Conservation (phyloP, 2,113 vertebrate species). For the Bufo gargarizans region DNA sequence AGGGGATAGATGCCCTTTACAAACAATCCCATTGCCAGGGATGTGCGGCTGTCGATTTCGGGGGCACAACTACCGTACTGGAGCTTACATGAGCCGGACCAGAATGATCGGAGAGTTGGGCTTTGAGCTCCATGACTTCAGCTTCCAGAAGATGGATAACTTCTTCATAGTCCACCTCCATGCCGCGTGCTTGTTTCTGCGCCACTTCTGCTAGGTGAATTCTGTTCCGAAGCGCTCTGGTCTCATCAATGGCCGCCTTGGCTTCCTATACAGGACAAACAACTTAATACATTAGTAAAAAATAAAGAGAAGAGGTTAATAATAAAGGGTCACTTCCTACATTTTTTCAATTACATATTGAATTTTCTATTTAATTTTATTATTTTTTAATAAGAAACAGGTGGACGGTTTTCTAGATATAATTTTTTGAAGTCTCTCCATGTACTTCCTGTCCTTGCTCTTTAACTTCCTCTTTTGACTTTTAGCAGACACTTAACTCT, state of each 20-base stretch:
- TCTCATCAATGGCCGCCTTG: constrained; percentile 82
- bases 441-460: too few species aligned
- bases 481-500: too few species aligned
- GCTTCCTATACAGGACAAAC: constrained; percentile 74
- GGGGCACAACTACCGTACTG: constrained; percentile 56
- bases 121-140: constrained; percentile 90
- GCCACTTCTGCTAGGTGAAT: constrained; percentile 88
- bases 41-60: neutral
- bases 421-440: too few species aligned
- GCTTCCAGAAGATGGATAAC: constrained; percentile 90
- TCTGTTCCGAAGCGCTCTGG: constrained; percentile 75
- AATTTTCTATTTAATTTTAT: too few species aligned
- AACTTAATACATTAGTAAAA: neutral
- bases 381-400: too few species aligned
- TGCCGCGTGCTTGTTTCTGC: constrained; percentile 82
- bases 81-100: constrained; percentile 78
- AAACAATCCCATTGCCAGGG: neutral
- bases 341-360: too few species aligned
- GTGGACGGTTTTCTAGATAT: too few species aligned
- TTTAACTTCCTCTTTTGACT: too few species aligned
- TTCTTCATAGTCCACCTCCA: constrained; percentile 97
- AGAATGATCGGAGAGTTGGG: constrained; percentile 76
- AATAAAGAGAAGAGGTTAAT: neutral
- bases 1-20: too few species aligned
- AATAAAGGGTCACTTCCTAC: neutral